A percentile compares a stretch with the other conserved stretches of the same genome.
These are phyloP conservation scores for Limonius californicus DNA, from an alignment of 1,140 invertebrate species.

Conservation along the genomic window DNA sequence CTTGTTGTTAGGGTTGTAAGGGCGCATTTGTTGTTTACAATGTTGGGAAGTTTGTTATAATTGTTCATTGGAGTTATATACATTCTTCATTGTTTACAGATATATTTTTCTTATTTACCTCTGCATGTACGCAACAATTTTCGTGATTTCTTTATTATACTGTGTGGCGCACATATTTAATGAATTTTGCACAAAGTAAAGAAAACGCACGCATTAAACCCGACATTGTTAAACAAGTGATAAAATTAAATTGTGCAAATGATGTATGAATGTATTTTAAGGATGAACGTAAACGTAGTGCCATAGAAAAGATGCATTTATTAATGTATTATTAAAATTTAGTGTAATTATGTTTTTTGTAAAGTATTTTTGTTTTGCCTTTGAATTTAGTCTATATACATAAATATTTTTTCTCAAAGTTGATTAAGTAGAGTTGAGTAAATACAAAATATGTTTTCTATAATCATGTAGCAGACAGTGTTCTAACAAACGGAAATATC, in stretches of 20 bases:
- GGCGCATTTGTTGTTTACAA: slow-evolving; percentile 15
- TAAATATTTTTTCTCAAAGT: neutral
- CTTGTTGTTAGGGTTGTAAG: slow-evolving; percentile 9
- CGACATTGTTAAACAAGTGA: slow-evolving; percentile 11
- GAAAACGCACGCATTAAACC: neutral
- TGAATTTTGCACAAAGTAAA: neutral
- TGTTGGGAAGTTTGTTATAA: neutral
- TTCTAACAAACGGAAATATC: too few relatives aligned
- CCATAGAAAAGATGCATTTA: slow-evolving; percentile 27
- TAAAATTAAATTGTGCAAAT: slow-evolving; percentile 20
- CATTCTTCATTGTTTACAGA: neutral
- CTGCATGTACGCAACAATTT: too few relatives aligned
- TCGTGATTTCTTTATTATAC: neutral
- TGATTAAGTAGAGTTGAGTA: neutral
- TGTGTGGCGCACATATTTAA: neutral
- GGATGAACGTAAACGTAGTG: slow-evolving; percentile 21
- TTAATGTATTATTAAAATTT: slow-evolving; percentile 25
- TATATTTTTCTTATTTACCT: neutral
- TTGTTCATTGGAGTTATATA: neutral
- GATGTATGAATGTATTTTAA: slow-evolving; percentile 17
- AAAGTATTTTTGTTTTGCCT: slow-evolving; percentile 6
- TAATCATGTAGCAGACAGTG: neutral
- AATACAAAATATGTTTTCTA: too few relatives aligned
- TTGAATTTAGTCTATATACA: neutral
- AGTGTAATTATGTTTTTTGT: slow-evolving; percentile 7